phyloP scores from a whole-genome alignment of 2,797 vertebrate genomes.

The Lutjanus campechanus region DNA sequence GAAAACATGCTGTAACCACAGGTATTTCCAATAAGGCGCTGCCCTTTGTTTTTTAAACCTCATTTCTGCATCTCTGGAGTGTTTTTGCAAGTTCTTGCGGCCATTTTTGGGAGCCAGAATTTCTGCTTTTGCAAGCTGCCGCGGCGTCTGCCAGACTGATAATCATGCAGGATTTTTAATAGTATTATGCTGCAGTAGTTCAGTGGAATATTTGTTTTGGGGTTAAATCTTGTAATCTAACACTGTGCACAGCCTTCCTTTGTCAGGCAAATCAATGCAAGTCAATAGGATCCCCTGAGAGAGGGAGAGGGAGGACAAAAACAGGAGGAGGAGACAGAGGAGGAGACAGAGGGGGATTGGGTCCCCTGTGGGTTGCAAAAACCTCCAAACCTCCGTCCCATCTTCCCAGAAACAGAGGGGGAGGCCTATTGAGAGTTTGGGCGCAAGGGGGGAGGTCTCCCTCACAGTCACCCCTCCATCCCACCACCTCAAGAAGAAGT shows the following conservation, averaged over 20 bases:
- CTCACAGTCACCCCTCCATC: slow-evolving; percentile 42
- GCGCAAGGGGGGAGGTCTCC: slow-evolving; percentile 54
- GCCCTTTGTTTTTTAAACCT: slow-evolving; percentile 43
- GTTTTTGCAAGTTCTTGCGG: slow-evolving; percentile 54
- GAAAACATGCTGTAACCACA: slow-evolving; percentile 53
- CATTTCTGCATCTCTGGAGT: slow-evolving; percentile 50
- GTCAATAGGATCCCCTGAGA: slow-evolving; percentile 81
- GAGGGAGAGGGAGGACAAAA: slow-evolving; percentile 71
- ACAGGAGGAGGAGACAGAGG: slow-evolving; percentile 70
- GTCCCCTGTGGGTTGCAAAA: slow-evolving; percentile 79
- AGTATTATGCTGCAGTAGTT: slow-evolving; percentile 48
- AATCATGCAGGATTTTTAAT: slow-evolving; percentile 31
- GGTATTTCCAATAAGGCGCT: slow-evolving; percentile 41
- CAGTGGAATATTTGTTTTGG: slow-evolving; percentile 64
- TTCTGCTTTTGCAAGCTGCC: slow-evolving; percentile 37
- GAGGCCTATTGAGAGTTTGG: slow-evolving; percentile 58
- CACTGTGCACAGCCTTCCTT: slow-evolving; percentile 66
- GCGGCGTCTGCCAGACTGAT: slow-evolving; percentile 27
- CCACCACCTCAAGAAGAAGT: slow-evolving; percentile 56
- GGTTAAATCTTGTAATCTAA: slow-evolving; percentile 75
- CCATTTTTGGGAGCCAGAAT: slow-evolving; percentile 26
- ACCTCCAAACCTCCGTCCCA: slow-evolving; percentile 62
- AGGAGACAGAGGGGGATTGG: slow-evolving; percentile 59
- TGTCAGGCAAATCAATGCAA: slow-evolving; percentile 85
- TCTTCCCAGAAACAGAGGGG: slow-evolving; percentile 60